Evolutionary conservation across 2,113 vertebrate genomes (phyloP).

Genomic region (Prunella himalayana): DNA sequence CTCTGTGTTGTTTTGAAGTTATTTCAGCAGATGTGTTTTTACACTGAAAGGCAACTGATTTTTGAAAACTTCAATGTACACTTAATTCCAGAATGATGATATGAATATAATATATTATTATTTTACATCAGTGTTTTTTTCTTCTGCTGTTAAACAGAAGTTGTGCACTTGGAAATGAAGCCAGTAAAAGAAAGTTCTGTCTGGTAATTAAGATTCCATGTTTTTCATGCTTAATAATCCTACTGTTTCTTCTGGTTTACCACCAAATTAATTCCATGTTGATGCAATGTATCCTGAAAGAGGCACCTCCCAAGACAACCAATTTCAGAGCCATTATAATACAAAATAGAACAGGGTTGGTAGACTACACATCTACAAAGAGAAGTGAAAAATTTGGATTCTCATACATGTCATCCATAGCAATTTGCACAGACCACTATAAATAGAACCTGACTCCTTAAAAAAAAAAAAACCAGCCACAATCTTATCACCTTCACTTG

Average conservation of each 20-base stretch:
- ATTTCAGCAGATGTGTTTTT: neutral
- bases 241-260: neutral
- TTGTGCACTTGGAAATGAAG: neutral
- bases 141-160: neutral
- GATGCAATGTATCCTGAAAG: neutral
- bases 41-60: neutral
- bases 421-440: neutral
- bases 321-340: neutral
- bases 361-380: neutral
- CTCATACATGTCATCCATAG: neutral
- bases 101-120: neutral
- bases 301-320: neutral
- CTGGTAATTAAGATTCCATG: neutral
- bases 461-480: neutral
- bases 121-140: neutral
- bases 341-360: neutral
- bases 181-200: neutral
- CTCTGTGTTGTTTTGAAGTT: neutral
- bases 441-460: neutral
- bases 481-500: neutral
- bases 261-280: neutral
- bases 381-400: neutral
- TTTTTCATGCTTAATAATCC: neutral
- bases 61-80: neutral
- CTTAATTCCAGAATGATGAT: neutral